Evolutionary conservation across 2,797 vertebrate genomes (phyloP), one percentile per base, ranked within the genome.

Genomic region (Rhabdophis nuchalis): DNA sequence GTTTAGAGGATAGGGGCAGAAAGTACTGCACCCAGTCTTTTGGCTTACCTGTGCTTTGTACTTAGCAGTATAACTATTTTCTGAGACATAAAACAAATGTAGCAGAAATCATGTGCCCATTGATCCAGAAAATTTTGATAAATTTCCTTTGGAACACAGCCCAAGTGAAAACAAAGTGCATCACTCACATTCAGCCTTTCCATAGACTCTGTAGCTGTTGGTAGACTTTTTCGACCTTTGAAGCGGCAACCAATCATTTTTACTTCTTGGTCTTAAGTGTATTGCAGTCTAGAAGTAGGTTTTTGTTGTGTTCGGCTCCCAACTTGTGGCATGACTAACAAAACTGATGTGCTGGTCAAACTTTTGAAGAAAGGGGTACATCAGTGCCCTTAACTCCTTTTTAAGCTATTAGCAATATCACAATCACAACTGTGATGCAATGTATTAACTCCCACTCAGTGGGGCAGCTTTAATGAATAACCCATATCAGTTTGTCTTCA

Each of bases 371-470:
- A 27, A 88, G 32, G 86, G 16, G 82, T 5, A 46, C 53, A 58
- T 27, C 11, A 29, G 4, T 72, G 32, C 27, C 86, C 68, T 85
- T 85, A 36, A 52, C 46, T 27, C 23, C 41, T 36, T n/a, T 46
- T 52, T 58, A 52, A 68, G 41, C 25, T 85, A 41, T 16, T 57
- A 56, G 32, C 29, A 86, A 25, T 85, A n/a, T 68, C 60, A 88
- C n/a, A 29, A 54, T 41, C 52, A 87, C 8, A 89, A 90, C 90
- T 92, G 52, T 93, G 91, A 93, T 58, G 56, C 46, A 64, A 18
- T 5, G 1, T 11, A 56, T 41, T 10, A 58, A 86, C 72, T 56
- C 46, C 68, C 91, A 88, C 85, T 56, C 57, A 91, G 14, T 50
- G 16, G 11, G 7, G 36, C 72, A 82, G 72, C 20, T 82, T 82